These are phyloP conservation scores for Melitaea athalia DNA, from an alignment of 2,888 invertebrate species.

Conservation along the genomic window DNA sequence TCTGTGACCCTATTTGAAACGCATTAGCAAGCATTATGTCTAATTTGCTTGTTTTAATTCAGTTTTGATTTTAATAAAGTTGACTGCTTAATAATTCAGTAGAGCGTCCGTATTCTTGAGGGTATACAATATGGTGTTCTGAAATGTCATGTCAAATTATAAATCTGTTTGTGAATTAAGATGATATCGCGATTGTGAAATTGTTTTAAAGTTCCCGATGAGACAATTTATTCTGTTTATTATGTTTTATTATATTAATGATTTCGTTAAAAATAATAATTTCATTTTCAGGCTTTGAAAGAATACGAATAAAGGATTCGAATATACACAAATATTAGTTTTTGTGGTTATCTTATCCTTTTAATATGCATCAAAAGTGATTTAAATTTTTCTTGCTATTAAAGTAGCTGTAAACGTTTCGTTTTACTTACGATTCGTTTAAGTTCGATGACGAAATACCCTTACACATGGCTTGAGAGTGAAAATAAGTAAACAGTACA, in stretches of 20 bases:
- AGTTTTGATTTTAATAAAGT: constrained; percentile 78
- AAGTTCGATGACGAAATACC: too few species aligned
- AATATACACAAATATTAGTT: too few species aligned
- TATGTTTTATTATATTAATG: not conserved
- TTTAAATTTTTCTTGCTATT: too few species aligned
- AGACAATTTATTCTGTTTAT: not conserved
- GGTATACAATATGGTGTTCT: constrained; percentile 36
- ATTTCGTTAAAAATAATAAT: too few species aligned
- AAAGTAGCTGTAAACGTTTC: too few species aligned
- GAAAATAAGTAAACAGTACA: too few species aligned
- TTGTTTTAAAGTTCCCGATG: not conserved
- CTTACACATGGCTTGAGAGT: too few species aligned
- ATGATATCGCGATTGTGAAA: not conserved
- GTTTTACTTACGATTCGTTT: too few species aligned
- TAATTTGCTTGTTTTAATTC: constrained; percentile 80
- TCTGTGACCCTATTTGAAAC: constrained; percentile 73
- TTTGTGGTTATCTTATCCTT: too few species aligned
- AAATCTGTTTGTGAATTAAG: constrained; percentile 8
- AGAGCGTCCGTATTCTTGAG: constrained; percentile 40
- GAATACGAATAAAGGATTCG: too few species aligned
- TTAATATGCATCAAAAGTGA: too few species aligned
- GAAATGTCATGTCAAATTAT: constrained; percentile 31
- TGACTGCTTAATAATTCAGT: constrained; percentile 71
- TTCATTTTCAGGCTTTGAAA: too few species aligned
- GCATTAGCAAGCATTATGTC: constrained; percentile 70